These are phyloP conservation scores for Saccopteryx leptura DNA, from an alignment of 2,113 vertebrate genomes.

Conservation along the genomic window DNA sequence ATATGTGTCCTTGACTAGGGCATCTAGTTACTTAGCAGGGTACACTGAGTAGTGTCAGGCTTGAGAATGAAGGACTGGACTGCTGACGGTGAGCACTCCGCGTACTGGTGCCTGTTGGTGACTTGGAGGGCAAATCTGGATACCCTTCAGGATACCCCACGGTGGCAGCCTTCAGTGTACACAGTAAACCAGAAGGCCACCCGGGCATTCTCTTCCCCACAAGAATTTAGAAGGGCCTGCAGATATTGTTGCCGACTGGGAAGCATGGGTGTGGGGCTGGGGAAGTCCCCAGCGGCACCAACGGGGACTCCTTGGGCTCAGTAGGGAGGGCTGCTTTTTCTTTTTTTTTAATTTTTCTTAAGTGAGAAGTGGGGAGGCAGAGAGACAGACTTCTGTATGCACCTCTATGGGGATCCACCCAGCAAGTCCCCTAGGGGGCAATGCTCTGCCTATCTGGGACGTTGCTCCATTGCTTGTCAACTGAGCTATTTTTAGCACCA, in stretches of 20 bases:
- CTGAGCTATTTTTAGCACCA: too few relatives aligned
- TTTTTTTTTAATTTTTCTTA: too few relatives aligned
- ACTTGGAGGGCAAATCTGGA: background rate
- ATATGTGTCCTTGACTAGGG: fast-evolving
- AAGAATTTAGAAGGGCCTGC: background rate
- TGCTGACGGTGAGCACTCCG: background rate
- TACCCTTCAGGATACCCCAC: background rate
- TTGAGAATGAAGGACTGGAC: background rate
- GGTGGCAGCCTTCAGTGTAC: background rate
- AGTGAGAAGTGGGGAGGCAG: too few relatives aligned
- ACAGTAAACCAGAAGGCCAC: background rate
- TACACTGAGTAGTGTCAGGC: background rate
- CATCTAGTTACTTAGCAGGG: background rate
- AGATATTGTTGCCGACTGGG: too few relatives aligned
- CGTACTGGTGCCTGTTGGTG: background rate
- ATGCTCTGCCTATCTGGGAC: too few relatives aligned
- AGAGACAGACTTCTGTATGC: too few relatives aligned
- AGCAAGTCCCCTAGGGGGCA: too few relatives aligned
- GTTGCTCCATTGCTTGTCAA: too few relatives aligned
- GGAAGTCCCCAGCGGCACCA: background rate
- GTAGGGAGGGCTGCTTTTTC: background rate
- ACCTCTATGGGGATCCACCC: too few relatives aligned
- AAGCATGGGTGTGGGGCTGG: too few relatives aligned
- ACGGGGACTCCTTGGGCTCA: background rate
- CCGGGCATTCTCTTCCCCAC: background rate